These are phyloP conservation scores for Tyria jacobaeae DNA, from an alignment of 2,888 invertebrate genomes.

Conservation along the genomic window DNA sequence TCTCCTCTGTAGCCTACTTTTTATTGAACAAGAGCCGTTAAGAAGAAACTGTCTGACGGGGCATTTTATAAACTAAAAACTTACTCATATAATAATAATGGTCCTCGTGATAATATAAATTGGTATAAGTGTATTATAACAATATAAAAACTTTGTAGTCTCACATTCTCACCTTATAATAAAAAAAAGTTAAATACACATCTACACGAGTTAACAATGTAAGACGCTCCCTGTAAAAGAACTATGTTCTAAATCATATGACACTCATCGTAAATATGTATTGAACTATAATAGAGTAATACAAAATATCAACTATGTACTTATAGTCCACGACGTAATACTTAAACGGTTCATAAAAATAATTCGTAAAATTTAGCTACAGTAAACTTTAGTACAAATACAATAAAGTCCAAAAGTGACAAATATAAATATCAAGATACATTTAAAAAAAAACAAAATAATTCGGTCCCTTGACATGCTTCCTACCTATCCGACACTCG, in stretches of 20 bases:
- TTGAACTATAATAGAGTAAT: background rate
- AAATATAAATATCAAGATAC: background rate
- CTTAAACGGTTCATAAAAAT: background rate
- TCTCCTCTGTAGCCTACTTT: too few species aligned
- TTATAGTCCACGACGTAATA: background rate
- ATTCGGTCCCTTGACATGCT: background rate
- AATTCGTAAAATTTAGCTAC: background rate
- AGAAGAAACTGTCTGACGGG: background rate
- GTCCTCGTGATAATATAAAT: background rate
- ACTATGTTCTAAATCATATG: background rate
- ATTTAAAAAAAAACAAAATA: background rate
- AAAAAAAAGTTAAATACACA: background rate
- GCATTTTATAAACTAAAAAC: background rate
- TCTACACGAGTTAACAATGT: background rate
- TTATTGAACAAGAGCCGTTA: too few species aligned
- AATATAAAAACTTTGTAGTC: background rate
- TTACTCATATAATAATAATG: background rate
- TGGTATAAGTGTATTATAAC: background rate
- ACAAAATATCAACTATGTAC: background rate
- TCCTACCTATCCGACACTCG: background rate
- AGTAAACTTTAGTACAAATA: constrained; percentile 8
- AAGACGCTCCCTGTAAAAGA: background rate
- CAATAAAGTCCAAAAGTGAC: background rate
- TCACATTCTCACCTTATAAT: constrained; percentile 1
- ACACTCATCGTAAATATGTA: background rate